Conservation (phyloP, 2,113 vertebrate genomes). For the Stigmatopora nigra region DNA sequence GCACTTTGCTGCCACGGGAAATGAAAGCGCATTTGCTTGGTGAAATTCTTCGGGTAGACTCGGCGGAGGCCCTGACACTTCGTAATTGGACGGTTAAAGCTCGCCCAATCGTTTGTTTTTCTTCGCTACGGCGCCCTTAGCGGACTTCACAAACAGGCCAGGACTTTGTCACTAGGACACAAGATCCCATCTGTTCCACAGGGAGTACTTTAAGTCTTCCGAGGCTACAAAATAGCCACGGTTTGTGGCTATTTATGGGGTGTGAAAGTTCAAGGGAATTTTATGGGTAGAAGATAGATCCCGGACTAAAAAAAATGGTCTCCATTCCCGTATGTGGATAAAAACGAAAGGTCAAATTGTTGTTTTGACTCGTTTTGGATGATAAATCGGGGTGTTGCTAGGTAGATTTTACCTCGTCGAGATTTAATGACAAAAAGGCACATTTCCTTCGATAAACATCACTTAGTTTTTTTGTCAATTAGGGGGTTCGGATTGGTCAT, state of each 20-base stretch:
- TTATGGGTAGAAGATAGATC: conserved; percentile 21
- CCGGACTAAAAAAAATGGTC: background rate
- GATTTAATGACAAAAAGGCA: background rate
- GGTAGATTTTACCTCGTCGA: no score
- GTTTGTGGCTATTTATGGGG: conserved; percentile 51
- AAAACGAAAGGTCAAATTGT: conserved; percentile 67
- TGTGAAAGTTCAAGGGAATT: conserved; percentile 57
- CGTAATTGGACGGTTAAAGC: conserved; percentile 53
- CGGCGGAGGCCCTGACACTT: conserved; percentile 22
- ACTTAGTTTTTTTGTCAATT: background rate
- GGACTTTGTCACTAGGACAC: conserved; percentile 42
- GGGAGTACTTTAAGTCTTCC: conserved; percentile 36
- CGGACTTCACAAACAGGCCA: conserved; percentile 30
- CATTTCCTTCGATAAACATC: background rate
- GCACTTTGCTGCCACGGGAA: conserved; percentile 49
- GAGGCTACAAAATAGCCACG: conserved; percentile 38
- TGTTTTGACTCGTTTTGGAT: conserved; percentile 42
- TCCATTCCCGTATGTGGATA: conserved; percentile 46
- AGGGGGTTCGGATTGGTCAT: background rate
- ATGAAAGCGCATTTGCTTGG: conserved; percentile 50
- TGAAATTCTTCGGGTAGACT: conserved; percentile 42
- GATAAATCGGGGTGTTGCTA: conserved; percentile 42
- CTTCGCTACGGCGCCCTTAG: conserved; percentile 30
- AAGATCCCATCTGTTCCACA: conserved; percentile 52
- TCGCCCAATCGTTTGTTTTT: conserved; percentile 25